Base-by-base conservation (phyloP, 2,888 invertebrate species). In the Sarcophaga variegata region DNA sequence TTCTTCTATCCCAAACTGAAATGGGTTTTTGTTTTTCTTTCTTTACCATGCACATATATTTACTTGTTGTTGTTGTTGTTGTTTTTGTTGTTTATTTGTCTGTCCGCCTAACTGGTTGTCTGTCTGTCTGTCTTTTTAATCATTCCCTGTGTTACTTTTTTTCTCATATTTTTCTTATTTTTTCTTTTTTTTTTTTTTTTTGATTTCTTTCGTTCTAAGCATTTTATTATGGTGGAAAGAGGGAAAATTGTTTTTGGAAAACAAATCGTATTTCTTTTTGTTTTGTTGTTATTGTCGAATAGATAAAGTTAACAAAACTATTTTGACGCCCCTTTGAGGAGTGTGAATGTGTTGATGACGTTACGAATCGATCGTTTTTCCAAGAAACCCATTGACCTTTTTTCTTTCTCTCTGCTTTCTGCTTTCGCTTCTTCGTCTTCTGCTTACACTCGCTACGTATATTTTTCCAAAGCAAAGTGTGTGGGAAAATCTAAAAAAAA, bases 291-390 rank as follows among this genome's bases (percentile, higher is more conserved):
- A 14, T 17, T 14, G 12, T 54, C 77, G 75, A 85, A 85, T 83
- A 88, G 86, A 87, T 87, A 88, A 87, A 88, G 86, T 87, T 88
- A 86, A 88, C 88, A 88, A 86, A 87, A 88, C 87, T 89, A 89
- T 89, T 88, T 89, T 88, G 87, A 89, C 88, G 88, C 88, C 88
- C 83, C 83, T 87, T 63, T 75, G 84, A 84, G 80, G 83, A 86
- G 88, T 83, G 83, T 88, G 84, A 86, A 86, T 86, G 81, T 82
- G 87, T 82, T 76, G 87, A 87, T 84, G 87, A 87, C 72, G 84
- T 82, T 87, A 82, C 77, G 37, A 79, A 87, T 82, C 84, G 71
- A 69, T 84, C 76, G 70, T 76, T 84, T 17, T 87, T 87, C 84
- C 84, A 47, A 84, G 87, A 84, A 87, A 84, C 79, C 81, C 84